phyloP scores from a whole-genome alignment of 2,113 vertebrate species.

The Oreochromis aureus region DNA sequence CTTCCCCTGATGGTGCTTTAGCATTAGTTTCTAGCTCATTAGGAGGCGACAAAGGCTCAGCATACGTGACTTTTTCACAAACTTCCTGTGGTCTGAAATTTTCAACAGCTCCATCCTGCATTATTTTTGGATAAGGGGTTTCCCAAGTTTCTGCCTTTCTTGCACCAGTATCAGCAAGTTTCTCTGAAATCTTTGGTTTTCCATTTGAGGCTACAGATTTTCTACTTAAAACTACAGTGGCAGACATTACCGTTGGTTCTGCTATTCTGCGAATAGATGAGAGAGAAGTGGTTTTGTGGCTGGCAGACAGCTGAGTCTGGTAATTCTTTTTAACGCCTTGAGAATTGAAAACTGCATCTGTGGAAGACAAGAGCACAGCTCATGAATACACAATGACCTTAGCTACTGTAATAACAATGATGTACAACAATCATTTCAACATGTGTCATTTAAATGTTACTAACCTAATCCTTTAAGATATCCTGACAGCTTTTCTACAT shows the following conservation, averaged over 20 bases:
- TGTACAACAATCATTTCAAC: neutral
- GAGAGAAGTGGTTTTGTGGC: conserved; percentile 1
- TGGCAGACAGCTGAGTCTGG: conserved; percentile 10
- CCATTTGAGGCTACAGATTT: neutral
- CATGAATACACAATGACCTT: conserved; percentile 28
- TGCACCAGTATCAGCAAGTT: neutral
- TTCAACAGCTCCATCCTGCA: conserved; percentile 34
- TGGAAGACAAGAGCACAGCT: conserved; percentile 21
- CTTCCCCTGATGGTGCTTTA: neutral
- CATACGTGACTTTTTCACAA: conserved; percentile 33
- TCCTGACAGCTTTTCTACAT: neutral
- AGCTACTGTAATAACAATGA: neutral
- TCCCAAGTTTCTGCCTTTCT: neutral
- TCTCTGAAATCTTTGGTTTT: neutral
- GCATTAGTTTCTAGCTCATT: neutral
- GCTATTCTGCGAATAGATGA: neutral
- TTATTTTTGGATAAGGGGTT: conserved; percentile 30
- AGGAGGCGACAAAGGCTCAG: conserved; percentile 33
- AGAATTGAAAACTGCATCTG: conserved; percentile 53
- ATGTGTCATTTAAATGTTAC: neutral
- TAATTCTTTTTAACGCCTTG: conserved; percentile 33
- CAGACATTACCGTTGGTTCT: neutral
- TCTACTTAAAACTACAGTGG: neutral
- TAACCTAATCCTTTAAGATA: neutral
- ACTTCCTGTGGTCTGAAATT: conserved; percentile 47